phyloP scores from a whole-genome alignment of 2,113 vertebrate genomes.

The Calypte anna region DNA sequence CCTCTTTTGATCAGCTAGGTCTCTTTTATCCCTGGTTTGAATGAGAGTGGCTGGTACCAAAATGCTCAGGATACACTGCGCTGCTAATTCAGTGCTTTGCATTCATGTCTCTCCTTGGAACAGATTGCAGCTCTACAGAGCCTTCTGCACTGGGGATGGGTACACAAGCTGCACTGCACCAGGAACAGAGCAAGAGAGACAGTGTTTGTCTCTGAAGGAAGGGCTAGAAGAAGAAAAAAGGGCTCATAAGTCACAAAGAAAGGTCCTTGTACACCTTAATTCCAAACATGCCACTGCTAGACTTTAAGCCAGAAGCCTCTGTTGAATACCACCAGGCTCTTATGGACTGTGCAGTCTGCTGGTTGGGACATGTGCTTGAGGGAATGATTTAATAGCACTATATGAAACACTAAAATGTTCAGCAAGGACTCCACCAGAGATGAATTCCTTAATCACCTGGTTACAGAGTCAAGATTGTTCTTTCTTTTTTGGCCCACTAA shows the following conservation, averaged over 20 bases:
- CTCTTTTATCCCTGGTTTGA: background rate
- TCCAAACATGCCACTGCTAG: background rate
- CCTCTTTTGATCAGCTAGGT: background rate
- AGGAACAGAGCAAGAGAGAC: background rate
- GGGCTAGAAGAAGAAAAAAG: background rate
- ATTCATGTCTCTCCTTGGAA: background rate
- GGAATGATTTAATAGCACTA: background rate
- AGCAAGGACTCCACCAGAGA: background rate
- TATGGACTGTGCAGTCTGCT: background rate
- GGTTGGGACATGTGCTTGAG: background rate
- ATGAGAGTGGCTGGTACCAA: background rate
- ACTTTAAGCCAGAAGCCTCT: background rate
- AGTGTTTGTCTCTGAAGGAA: background rate
- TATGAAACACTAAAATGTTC: background rate
- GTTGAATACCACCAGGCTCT: background rate
- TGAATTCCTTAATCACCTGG: background rate
- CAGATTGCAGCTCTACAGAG: background rate
- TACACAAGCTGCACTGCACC: background rate
- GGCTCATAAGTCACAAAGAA: background rate
- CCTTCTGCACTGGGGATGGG: background rate
- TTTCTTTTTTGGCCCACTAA: background rate
- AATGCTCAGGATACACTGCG: background rate
- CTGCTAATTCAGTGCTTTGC: background rate
- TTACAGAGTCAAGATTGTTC: background rate
- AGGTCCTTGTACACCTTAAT: background rate